Evolutionary conservation across 2,113 vertebrate genomes (phyloP), one percentile per base, ranked within the genome.

Genomic region (Halichoerus grypus): DNA sequence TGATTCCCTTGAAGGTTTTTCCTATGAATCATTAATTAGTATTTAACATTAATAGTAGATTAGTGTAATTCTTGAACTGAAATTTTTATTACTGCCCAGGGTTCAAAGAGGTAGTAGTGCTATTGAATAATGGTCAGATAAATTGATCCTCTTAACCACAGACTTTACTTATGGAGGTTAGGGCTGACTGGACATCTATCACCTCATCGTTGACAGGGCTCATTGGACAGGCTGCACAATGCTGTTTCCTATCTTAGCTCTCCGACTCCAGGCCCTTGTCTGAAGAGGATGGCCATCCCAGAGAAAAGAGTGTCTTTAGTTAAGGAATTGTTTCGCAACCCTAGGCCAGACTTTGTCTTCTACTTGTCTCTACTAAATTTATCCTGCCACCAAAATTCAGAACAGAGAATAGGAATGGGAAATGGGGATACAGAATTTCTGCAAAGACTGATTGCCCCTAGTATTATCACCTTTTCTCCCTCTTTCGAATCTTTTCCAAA

Each of bases 1-100:
- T 87, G 82, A 74, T 88, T 90, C 22, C 16, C 69, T n/a, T 79
- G 71, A 79, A 80, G 72, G 81, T 57, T 79, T 74, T 96, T 36
- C 18, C 13, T 71, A 49, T 24, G 59, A 94, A 65, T n/a, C 33
- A 65, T 74, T 87, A 65, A 88, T 89, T 84, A 57, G 76, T 51
- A 39, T 65, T 88, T 69, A 94, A 71, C 51, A 39, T 93, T 28
- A 49, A 88, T 91, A 72, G 61, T 72, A 42, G 42, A 7, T 15
- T 87, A 71, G 39, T 72, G 16, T 33, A 76, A 36, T n/a, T 79
- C 61, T 83, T 88, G 28, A 46, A 4, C 31, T 61, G 76, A 87
- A 51, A 67, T 84, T 36, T 63, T 2, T 57, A 15, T 63, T 4
- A 31, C 85, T 31, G 8, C 5, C 10, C 28, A 81, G 63, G 49